Conservation (phyloP, 2,888 invertebrate species). For the Oligia latruncula region DNA sequence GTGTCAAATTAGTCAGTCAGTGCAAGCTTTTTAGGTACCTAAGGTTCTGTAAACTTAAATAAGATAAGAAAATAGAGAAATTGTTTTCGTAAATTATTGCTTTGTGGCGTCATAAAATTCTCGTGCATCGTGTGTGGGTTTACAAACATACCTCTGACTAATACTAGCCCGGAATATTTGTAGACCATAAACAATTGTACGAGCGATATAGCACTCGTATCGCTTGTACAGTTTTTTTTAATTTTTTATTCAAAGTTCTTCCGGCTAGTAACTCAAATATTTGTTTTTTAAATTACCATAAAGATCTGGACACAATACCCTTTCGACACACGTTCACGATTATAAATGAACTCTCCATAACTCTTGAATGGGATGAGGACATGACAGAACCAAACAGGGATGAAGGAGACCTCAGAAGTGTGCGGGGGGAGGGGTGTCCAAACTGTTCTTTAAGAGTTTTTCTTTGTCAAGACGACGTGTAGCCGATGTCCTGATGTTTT, state of each 20-base stretch:
- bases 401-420: slow-evolving; percentile 1
- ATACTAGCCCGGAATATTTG: neutral
- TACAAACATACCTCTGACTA: neutral
- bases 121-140: neutral
- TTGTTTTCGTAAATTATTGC: neutral
- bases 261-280: neutral
- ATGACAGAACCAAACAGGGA: slow-evolving; percentile 48
- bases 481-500: slow-evolving; percentile 62
- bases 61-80: neutral
- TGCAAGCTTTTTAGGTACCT: neutral
- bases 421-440: slow-evolving; percentile 22
- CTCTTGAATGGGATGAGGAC: slow-evolving; percentile 50
- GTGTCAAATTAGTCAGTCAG: neutral
- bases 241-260: neutral
- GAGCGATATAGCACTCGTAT: neutral
- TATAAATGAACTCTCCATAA: slow-evolving; percentile 41
- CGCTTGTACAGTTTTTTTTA: too few species aligned
- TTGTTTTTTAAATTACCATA: slow-evolving; percentile 1
- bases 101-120: neutral
- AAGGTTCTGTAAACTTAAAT: neutral
- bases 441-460: slow-evolving; percentile 71
- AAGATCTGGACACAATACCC: slow-evolving; percentile 12
- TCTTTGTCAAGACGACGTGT: slow-evolving; percentile 68
- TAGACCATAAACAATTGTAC: neutral
- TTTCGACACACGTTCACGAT: slow-evolving; percentile 24